A percentile compares a stretch with the other conserved stretches of the same genome.
phyloP scores from a whole-genome alignment of 2,888 invertebrate species.

The Tridacna crocea region DNA sequence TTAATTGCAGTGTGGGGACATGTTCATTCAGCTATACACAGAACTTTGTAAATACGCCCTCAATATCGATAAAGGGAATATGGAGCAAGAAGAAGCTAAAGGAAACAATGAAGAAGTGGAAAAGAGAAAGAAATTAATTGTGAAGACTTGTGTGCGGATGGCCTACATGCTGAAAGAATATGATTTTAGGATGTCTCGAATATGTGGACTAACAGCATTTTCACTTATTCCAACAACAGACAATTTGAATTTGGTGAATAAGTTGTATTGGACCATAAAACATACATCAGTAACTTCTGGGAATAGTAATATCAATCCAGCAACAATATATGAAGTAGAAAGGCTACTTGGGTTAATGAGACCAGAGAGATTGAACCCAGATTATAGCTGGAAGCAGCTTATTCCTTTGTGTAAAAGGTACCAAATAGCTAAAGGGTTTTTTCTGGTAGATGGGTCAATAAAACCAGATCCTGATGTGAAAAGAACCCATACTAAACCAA shows the following conservation, averaged over 20 bases:
- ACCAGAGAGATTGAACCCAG: slow-evolving; percentile 76
- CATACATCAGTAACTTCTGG: slow-evolving; percentile 53
- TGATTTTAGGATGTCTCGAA: slow-evolving; percentile 70
- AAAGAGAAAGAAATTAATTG: slow-evolving; percentile 65
- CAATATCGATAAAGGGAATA: slow-evolving; percentile 78
- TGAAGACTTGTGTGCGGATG: slow-evolving; percentile 73
- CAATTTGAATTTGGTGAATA: slow-evolving; percentile 66
- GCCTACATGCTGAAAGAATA: slow-evolving; percentile 72
- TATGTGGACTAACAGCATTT: slow-evolving; percentile 76
- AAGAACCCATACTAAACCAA: slow-evolving; percentile 2
- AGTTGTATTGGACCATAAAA: slow-evolving; percentile 65
- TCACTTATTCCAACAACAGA: slow-evolving; percentile 71
- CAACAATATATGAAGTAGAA: slow-evolving; percentile 78
- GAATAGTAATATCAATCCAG: slow-evolving; percentile 70
- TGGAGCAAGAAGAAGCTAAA: slow-evolving; percentile 71
- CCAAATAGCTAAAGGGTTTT: slow-evolving; percentile 47
- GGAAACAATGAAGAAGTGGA: slow-evolving; percentile 67
- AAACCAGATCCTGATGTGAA: neutral
- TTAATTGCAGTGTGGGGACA: slow-evolving; percentile 77
- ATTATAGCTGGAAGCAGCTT: slow-evolving; percentile 69
- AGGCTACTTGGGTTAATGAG: slow-evolving; percentile 73
- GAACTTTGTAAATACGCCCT: slow-evolving; percentile 79
- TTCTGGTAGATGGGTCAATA: slow-evolving; percentile 8
- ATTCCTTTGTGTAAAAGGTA: slow-evolving; percentile 72
- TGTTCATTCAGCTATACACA: slow-evolving; percentile 77